Percentiles rank a stretch among this genome's conserved stretches.
Evolutionary conservation across 2,797 vertebrate genomes (phyloP).

Genomic region (Malurus leucopterus): DNA sequence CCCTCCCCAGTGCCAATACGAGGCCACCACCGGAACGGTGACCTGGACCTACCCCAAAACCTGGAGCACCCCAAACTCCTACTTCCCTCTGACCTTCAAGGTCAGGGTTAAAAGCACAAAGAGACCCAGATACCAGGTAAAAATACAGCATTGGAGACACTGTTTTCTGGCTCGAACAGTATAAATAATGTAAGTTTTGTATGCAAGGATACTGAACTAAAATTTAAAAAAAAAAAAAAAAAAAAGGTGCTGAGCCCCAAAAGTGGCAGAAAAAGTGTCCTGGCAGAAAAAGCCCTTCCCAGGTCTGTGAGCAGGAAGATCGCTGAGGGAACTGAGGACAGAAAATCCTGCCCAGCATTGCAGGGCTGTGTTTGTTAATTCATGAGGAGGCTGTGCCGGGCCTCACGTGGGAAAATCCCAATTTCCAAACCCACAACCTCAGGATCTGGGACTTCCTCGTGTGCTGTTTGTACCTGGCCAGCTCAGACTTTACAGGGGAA

Average conservation of each 20-base stretch:
- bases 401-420: slow-evolving; percentile 10
- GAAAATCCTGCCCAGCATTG: neutral
- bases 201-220: neutral
- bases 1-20: slow-evolving; percentile 54
- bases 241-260: neutral
- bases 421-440: neutral
- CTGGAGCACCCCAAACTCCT: slow-evolving; percentile 72
- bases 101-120: slow-evolving; percentile 29
- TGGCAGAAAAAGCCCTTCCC: neutral
- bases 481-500: neutral
- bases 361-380: neutral
- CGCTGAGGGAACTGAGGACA: neutral
- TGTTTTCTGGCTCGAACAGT: neutral
- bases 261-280: neutral
- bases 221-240: neutral
- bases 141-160: neutral
- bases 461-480: neutral
- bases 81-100: slow-evolving; percentile 72
- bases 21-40: slow-evolving; percentile 49
- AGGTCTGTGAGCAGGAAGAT: neutral
- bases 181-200: neutral
- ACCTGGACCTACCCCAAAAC: slow-evolving; percentile 73
- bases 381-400: neutral
- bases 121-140: neutral
- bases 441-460: neutral